Conservation (phyloP, 2,113 vertebrate species). For the Origma solitaria region DNA sequence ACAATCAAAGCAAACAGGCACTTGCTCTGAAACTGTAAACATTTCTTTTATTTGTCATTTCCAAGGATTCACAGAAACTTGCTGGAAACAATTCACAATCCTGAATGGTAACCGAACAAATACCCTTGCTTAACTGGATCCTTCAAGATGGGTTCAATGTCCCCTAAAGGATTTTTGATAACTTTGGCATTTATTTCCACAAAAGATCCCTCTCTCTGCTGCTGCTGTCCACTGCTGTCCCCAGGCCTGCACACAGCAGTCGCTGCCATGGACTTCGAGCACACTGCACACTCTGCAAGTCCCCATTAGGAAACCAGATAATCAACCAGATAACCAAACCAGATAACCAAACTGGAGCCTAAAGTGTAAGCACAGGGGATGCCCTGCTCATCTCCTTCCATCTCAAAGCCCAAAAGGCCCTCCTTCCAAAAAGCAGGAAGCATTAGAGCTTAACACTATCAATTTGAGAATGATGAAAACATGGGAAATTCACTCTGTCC, state of each 20-base stretch:
- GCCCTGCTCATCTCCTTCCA: not conserved
- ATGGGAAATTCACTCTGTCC: not conserved
- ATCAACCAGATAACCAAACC: not conserved
- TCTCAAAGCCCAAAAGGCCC: not conserved
- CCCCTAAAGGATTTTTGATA: not conserved
- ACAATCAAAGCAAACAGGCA: not conserved
- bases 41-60: not conserved
- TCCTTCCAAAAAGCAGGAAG: not conserved
- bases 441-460: not conserved
- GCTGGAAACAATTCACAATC: not conserved
- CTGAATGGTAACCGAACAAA: not conserved
- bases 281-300: fast-evolving
- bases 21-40: not conserved
- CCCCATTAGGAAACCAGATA: not conserved
- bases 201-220: not conserved
- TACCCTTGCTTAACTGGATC: not conserved
- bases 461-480: not conserved
- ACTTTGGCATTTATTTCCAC: not conserved
- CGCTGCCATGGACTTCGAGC: fast-evolving
- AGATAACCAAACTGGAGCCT: not conserved
- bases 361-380: not conserved
- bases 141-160: not conserved
- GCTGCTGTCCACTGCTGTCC: not conserved
- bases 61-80: not conserved
- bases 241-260: not conserved